Evolutionary conservation across 2,888 invertebrate genomes (phyloP).

Genomic region (Tetranychus truncatus): DNA sequence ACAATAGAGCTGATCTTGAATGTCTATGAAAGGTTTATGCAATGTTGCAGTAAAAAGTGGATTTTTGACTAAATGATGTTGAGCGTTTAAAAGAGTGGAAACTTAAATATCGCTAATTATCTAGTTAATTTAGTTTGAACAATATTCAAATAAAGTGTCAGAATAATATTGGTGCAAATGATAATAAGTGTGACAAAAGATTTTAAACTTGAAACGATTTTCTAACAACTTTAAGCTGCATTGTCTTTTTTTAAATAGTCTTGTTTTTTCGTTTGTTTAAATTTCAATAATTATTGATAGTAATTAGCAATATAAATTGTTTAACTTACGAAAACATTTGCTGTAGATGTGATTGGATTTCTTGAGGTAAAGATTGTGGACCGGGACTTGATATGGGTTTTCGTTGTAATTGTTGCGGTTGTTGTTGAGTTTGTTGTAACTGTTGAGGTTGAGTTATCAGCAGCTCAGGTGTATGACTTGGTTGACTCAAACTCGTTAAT

Average conservation of each 20-base stretch:
- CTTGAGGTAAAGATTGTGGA: slow-evolving; percentile 2
- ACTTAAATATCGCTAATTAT: no score
- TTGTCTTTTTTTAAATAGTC: no score
- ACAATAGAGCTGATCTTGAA: background rate
- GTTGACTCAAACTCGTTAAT: slow-evolving; percentile 8
- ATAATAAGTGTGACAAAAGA: no score
- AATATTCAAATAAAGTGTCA: no score
- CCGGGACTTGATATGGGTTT: background rate
- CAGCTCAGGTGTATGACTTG: background rate
- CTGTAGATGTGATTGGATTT: background rate
- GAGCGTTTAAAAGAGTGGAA: no score
- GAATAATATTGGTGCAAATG: no score
- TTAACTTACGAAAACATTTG: background rate
- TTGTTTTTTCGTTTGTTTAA: no score
- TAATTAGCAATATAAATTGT: background rate
- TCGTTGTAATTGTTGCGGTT: slow-evolving; percentile 2
- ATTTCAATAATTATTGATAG: background rate
- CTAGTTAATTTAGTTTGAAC: no score
- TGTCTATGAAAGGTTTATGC: background rate
- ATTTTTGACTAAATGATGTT: no score
- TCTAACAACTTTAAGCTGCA: no score
- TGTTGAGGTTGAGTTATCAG: slow-evolving; percentile 21
- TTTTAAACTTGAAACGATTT: no score
- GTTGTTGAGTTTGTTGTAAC: slow-evolving; percentile 13
- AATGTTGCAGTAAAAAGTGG: no score